Evolutionary conservation across 2,888 invertebrate genomes (phyloP), one percentile per base, ranked within the genome.

Genomic region (Phasia obesa): DNA sequence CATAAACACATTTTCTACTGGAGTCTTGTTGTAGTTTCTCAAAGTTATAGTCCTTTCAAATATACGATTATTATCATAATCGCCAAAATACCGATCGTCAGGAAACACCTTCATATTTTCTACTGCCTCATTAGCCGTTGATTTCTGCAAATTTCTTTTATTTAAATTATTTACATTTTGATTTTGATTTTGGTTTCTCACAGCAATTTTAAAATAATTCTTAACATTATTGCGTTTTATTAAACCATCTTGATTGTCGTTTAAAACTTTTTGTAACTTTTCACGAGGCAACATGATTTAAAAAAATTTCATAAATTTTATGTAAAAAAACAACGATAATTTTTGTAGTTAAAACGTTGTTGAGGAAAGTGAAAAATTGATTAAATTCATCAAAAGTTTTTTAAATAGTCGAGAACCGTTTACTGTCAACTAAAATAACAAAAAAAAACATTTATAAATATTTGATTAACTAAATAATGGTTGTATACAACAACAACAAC

Each of bases 221-320:
- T 62, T 67, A 27, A 44, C 17, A 42, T 59, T 53, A 11, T 42
- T 42, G 6, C 42, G 47, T 38, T 67, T 62, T 0, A 15, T 60
- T 6, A 82, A 60, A 47, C 27, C 70, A 42, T 77, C 71, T 44
- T 82, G 73, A 64, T 85, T 84, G 25, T 74, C 83, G 31, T 67
- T 84, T 31, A 87, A 44, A 62, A 86, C 71, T 64, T 85, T 81
- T 53, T 86, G 31, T 25, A 87, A 79, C 75, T 86, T 87, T 23
- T 76, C 64, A 4, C 85, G 85, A 35, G 83, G 84, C 65, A 87
- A 81, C 87, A 88, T 78, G 31, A 21, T 75, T 53, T 4, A 13
- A 49, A 19, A 19, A 27, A 4, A 19, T 17, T 47, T 2, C n/a
- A n/a, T n/a, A n/a, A 19, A 17, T 1, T 11, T 25, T 6, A 4